Percentiles rank a stretch among this genome's conserved stretches.
Conservation (phyloP, 2,797 vertebrate genomes). For the Pitangus sulphuratus region DNA sequence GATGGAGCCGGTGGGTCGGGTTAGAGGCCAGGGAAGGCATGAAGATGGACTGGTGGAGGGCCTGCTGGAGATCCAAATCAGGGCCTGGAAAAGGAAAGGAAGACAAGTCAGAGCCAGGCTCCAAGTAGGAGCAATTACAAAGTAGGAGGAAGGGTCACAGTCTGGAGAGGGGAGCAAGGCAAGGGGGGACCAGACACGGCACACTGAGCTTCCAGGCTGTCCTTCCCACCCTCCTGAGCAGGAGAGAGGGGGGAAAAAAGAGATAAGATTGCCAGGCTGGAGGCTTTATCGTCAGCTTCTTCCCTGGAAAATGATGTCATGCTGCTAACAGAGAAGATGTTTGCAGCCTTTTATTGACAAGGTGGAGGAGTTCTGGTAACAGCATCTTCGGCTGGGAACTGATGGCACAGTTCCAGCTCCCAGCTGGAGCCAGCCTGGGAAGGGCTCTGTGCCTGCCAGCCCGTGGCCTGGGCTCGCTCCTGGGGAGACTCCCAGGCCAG, state of each 20-base stretch:
- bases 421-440: slow-evolving; percentile 6
- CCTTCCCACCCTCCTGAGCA: background rate
- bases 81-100: slow-evolving; percentile 43
- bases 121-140: background rate
- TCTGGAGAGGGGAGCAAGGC: background rate
- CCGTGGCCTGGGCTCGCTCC: background rate
- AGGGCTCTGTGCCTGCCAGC: background rate
- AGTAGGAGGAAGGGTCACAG: background rate
- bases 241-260: background rate
- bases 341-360: slow-evolving; percentile 67
- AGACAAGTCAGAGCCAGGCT: background rate
- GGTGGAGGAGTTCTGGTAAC: slow-evolving; percentile 70
- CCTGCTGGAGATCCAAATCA: slow-evolving; percentile 84
- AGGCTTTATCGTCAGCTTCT: slow-evolving; percentile 18
- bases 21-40: slow-evolving; percentile 83
- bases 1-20: slow-evolving; percentile 79
- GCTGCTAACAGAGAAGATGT: slow-evolving; percentile 56
- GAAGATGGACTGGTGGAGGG: slow-evolving; percentile 91
- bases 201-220: background rate
- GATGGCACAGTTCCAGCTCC: slow-evolving; percentile 51
- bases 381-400: slow-evolving; percentile 62
- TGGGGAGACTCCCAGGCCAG: background rate
- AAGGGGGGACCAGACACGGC: background rate
- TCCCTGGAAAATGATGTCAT: slow-evolving; percentile 64
- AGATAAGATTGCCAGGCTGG: slow-evolving; percentile 34